A percentile compares a stretch with the other conserved stretches of the same genome.
phyloP scores from a whole-genome alignment of 2,888 invertebrate genomes.

The Machimus rusticus region DNA sequence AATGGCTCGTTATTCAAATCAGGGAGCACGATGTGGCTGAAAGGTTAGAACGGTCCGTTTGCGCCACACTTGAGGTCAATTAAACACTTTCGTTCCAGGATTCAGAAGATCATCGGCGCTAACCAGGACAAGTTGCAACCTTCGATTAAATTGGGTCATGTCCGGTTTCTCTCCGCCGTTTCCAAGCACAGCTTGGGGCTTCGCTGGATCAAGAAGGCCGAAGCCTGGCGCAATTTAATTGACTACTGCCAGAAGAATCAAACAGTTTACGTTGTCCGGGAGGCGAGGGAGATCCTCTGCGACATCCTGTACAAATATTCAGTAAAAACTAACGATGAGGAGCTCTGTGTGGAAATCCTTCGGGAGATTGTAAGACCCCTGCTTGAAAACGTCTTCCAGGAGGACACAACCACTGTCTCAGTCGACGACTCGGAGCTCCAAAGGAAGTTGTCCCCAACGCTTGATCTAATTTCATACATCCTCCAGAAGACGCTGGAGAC shows the following conservation, averaged over 20 bases:
- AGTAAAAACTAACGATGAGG: conserved; percentile 63
- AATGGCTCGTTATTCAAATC: conserved; percentile 69
- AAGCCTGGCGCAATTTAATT: conserved; percentile 72
- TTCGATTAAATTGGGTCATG: conserved; percentile 72
- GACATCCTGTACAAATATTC: conserved; percentile 67
- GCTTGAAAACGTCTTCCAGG: conserved; percentile 65
- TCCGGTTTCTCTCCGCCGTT: conserved; percentile 70
- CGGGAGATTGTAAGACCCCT: conserved; percentile 68
- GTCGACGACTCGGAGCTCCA: conserved; percentile 65
- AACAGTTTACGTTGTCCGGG: conserved; percentile 75
- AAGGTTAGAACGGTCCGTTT: conserved; percentile 51
- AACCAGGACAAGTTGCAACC: conserved; percentile 62
- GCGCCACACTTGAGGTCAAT: background rate
- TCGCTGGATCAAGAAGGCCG: conserved; percentile 70
- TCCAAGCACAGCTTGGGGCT: conserved; percentile 71
- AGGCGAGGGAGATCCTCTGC: conserved; percentile 71
- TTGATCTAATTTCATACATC: conserved; percentile 67
- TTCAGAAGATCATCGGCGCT: conserved; percentile 51
- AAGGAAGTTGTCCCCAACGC: conserved; percentile 66
- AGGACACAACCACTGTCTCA: conserved; percentile 56
- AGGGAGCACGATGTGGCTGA: conserved; percentile 60
- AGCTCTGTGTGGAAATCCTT: conserved; percentile 67
- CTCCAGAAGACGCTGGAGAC: conserved; percentile 65
- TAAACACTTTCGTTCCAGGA: conserved; percentile 50
- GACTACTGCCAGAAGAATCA: conserved; percentile 71